Evolutionary conservation across 2,113 vertebrate genomes (phyloP).

Genomic region (Pelecanus crispus): DNA sequence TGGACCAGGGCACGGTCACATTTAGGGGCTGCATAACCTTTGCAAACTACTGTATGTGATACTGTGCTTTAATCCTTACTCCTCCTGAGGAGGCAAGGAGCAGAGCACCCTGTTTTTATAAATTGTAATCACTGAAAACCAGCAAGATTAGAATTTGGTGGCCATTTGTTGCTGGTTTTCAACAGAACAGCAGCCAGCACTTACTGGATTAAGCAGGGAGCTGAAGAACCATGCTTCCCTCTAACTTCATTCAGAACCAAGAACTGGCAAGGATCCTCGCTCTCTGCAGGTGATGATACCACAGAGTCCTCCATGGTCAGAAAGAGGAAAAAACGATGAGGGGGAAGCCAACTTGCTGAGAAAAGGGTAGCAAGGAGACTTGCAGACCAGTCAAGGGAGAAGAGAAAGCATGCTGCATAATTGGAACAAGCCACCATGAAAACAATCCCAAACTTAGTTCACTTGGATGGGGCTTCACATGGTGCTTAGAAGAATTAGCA

Average conservation of each 20-base stretch:
- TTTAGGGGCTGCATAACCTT: neutral
- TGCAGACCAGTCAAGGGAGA: neutral
- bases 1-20: neutral
- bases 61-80: neutral
- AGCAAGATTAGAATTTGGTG: neutral
- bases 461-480: neutral
- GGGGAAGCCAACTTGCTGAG: neutral
- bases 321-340: neutral
- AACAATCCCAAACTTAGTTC: neutral
- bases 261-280: neutral
- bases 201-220: neutral
- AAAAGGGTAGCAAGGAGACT: neutral
- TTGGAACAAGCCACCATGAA: neutral
- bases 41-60: neutral
- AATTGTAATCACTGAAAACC: neutral
- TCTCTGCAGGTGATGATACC: accelerated
- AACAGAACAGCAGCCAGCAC: neutral
- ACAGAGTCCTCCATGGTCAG: neutral
- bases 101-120: neutral
- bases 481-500: neutral
- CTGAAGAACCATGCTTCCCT: neutral
- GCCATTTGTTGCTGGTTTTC: neutral
- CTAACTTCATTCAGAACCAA: neutral
- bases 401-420: neutral
- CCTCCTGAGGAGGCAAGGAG: neutral